phyloP scores from a whole-genome alignment of 2,113 vertebrate species.

The Clarias gariepinus region DNA sequence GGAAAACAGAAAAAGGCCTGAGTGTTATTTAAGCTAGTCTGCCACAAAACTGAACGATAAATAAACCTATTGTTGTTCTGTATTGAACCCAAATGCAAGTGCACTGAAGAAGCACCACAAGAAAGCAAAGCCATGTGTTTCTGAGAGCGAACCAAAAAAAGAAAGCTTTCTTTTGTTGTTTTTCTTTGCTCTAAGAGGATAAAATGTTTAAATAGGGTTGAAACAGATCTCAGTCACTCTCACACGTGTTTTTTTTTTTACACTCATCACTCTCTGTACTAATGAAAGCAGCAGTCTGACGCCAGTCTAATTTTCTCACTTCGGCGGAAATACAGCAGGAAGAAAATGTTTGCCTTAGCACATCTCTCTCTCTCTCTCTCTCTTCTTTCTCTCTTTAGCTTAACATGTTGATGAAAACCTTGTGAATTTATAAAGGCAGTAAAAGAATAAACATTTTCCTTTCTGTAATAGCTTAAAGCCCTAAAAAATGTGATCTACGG shows the following conservation, averaged over 20 bases:
- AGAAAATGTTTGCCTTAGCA: conserved; percentile 63
- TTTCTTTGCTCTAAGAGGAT: conserved; percentile 59
- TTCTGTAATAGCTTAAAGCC: conserved; percentile 40
- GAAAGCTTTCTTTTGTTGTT: conserved; percentile 59
- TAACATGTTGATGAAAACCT: conserved; percentile 70
- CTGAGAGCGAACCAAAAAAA: conserved; percentile 49
- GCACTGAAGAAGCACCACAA: conserved; percentile 49
- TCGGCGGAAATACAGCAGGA: conserved; percentile 62
- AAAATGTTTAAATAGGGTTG: conserved; percentile 64
- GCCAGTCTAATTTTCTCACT: conserved; percentile 50
- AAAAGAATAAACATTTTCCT: conserved; percentile 65
- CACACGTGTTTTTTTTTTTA: conserved; percentile 7
- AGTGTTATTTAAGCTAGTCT: conserved; percentile 76
- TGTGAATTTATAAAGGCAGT: conserved; percentile 74
- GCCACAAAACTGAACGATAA: conserved; percentile 75
- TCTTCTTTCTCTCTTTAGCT: not conserved
- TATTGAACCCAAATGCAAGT: conserved; percentile 68
- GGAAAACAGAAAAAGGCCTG: conserved; percentile 62
- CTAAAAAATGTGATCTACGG: conserved; percentile 21
- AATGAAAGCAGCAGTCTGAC: conserved; percentile 46
- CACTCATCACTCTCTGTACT: conserved; percentile 13
- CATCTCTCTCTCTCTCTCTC: conserved; percentile 32
- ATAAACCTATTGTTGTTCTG: conserved; percentile 73
- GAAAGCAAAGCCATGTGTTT: conserved; percentile 47
- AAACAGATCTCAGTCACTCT: conserved; percentile 47